Conservation (phyloP, 2,113 vertebrate species). For the Tympanuchus pallidicinctus region DNA sequence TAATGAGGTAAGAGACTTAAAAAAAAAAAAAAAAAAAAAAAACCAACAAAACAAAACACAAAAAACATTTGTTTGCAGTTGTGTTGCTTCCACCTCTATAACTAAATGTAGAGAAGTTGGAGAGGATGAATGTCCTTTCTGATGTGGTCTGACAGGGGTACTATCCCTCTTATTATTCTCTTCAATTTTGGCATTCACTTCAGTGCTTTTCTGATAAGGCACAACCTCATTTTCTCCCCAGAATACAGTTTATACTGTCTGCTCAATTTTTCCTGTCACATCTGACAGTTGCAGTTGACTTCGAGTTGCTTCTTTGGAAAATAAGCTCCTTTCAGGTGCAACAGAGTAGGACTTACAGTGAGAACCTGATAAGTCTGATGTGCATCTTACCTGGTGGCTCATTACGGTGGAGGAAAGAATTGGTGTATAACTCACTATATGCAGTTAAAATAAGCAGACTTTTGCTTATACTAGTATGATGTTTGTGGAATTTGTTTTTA, state of each 20-base stretch:
- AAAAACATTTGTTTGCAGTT: background rate
- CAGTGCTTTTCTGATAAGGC: background rate
- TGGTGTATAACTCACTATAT: background rate
- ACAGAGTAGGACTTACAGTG: background rate
- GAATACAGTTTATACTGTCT: slow-evolving; percentile 2
- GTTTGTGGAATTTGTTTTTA: background rate
- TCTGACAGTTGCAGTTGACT: background rate
- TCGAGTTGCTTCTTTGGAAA: background rate
- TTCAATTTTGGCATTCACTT: background rate
- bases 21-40: no score
- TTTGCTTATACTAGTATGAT: background rate
- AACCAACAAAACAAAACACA: no score
- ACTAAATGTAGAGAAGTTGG: background rate
- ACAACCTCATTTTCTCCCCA: background rate
- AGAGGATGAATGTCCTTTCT: slow-evolving; percentile 10
- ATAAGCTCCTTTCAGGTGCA: background rate
- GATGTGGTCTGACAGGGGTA: background rate
- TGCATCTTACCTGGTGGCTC: background rate
- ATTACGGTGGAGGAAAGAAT: background rate
- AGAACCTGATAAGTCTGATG: background rate
- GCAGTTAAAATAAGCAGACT: background rate
- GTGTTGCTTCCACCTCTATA: background rate
- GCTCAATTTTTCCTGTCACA: slow-evolving; percentile 26
- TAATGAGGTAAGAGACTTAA: slow-evolving; percentile 86
- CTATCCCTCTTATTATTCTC: background rate